A percentile compares a stretch with the other conserved stretches of the same genome.
Evolutionary conservation across 2,888 invertebrate species (phyloP).

Genomic region (Cyrtodaria siliqua): DNA sequence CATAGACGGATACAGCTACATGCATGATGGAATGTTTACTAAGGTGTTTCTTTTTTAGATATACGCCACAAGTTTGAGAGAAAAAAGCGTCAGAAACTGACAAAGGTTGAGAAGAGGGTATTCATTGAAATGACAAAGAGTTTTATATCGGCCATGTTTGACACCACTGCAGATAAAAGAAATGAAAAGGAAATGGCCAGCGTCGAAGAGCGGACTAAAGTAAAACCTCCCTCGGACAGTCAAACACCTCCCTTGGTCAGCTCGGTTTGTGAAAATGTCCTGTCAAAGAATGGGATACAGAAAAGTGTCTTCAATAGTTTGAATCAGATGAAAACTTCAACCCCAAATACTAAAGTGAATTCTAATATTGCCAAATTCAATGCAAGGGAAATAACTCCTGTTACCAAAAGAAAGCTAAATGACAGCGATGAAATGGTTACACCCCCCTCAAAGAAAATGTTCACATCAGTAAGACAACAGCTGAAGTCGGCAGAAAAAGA

Average conservation of each 20-base stretch:
- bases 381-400: slow-evolving; percentile 24
- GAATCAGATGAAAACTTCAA: no score
- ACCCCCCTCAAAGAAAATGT: slow-evolving; percentile 46
- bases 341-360: no score
- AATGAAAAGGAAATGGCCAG: slow-evolving; percentile 16
- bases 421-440: slow-evolving; percentile 25
- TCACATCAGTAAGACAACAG: slow-evolving; percentile 19
- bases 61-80: slow-evolving; percentile 79
- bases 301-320: no score
- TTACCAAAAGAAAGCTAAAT: slow-evolving; percentile 50
- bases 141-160: slow-evolving; percentile 57
- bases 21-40: no score
- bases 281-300: no score
- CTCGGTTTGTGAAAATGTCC: no score
- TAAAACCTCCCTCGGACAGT: no score
- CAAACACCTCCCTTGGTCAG: no score
- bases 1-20: no score
- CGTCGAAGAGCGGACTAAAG: neutral
- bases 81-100: slow-evolving; percentile 74
- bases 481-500: slow-evolving; percentile 28
- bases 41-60: no score
- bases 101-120: slow-evolving; percentile 72
- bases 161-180: slow-evolving; percentile 12
- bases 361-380: no score
- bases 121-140: slow-evolving; percentile 66